Evolutionary conservation across 1,140 invertebrate species (phyloP), one percentile per base, ranked within the genome.

Genomic region (Orius insidiosus): DNA sequence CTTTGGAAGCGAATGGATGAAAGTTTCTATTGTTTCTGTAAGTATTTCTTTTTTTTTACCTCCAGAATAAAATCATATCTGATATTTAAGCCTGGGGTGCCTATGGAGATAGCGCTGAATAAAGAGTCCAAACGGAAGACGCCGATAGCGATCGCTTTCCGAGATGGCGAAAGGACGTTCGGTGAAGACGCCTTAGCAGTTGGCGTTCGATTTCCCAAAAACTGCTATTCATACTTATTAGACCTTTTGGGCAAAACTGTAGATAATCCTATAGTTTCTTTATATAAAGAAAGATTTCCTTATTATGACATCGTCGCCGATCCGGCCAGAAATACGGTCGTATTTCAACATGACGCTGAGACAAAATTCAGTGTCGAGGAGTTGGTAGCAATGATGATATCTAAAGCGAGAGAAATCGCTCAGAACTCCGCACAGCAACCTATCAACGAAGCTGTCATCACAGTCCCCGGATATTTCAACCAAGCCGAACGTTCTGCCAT

Each of bases 81-180:
- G 14, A 10, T 40, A 15, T 13, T 18, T 18, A n/a, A 82, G 76
- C 93, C 94, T 43, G 95, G 95, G 51, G 87, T 98, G 9, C 94
- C 94, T 5, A 98, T 98, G 94, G 95, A 98, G 71, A 97, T 98
- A 54, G 94, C 88, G 1, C 64, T 98, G 45, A 98, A 98, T 66
- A 92, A 88, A 56, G 93, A 98, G 65, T 96, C 90, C 1, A 88
- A 94, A 60, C 70, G 95, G 55, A 99, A 98, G 74, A 98, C 94
- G 1, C 87, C 90, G 18, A 74, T 83, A 34, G 77, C 84, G 3
- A 81, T 90, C 48, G 72, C 85, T n/a, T 85, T 98, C 56, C 73
- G 87, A 48, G 80, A 96, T 65, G 86, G 80, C 6, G 83, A 93
- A 53, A 69, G 96, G 49, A 78, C 81, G 5, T 94, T 98, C 63